Evolutionary conservation across 2,113 vertebrate species (phyloP).

Genomic region (Numenius arquata): DNA sequence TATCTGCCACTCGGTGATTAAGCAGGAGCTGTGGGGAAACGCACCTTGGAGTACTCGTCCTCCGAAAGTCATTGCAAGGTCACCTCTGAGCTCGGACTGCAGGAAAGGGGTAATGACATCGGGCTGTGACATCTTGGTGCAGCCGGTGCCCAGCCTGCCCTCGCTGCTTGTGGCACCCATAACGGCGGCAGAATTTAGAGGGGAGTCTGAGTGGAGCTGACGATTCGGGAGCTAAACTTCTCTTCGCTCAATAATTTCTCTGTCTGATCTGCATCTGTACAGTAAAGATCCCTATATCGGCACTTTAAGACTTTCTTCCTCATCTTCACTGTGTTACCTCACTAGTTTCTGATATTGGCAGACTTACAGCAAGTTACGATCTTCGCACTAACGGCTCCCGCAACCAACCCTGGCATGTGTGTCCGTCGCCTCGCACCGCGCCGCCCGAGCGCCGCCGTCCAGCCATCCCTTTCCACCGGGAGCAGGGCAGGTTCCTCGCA

Average conservation of each 20-base stretch:
- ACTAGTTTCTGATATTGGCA: background rate
- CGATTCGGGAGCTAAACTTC: background rate
- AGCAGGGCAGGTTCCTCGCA: background rate
- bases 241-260: background rate
- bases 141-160: background rate
- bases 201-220: background rate
- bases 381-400: background rate
- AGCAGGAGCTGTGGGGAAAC: background rate
- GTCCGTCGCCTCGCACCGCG: accelerated
- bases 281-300: background rate
- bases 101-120: background rate
- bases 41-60: background rate
- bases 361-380: background rate
- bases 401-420: background rate
- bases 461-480: background rate
- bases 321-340: background rate
- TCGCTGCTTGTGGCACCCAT: accelerated
- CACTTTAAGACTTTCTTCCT: slow-evolving; percentile 41
- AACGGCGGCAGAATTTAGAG: accelerated
- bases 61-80: background rate
- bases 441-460: accelerated
- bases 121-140: accelerated
- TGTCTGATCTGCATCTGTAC: background rate
- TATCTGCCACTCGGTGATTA: background rate
- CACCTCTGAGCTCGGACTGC: background rate